Base-by-base conservation (phyloP, 1,140 invertebrate species). In the Magallana angulata region DNA sequence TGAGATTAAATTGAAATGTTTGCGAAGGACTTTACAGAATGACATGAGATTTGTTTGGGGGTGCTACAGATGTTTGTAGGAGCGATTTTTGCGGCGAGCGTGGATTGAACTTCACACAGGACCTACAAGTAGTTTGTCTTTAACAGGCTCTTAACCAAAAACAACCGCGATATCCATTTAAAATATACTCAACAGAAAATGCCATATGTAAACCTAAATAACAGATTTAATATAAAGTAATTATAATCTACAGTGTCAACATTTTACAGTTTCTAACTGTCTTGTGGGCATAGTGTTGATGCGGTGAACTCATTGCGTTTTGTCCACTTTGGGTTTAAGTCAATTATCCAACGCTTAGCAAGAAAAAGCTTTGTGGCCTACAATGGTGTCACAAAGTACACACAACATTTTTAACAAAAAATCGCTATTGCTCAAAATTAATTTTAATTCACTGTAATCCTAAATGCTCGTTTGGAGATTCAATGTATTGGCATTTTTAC, bases 1-100 rank as follows among this genome's bases (percentile, higher is more conserved):
- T 76, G 14, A 76, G 68, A 76, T 76, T 76, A 76, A 76, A 76
- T 76, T 76, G 68, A 76, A 76, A 48, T 76, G 68, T 76, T 76
- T 76, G 68, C 24, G 11, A 30, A 76, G 68, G 68, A 76, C 24
- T 76, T 76, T 30, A 76, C 18, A 76, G 68, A 7, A 76, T 36
- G 68, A 76, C 68, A 76, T 24, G 24, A 24, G 68, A 76, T 76
- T 76, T 76, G 68, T 76, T 76, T 76, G 9, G 68, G 7, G 11
- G 24, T 30, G 12, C 68, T 76, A 24, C 68, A 76, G 68, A 76
- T 76, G 68, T 76, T 76, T 76, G 30, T 76, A 30, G 12, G 68
- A 76, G 68, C 18, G 68, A 18, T 76, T 76, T 64, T 76, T 76
- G 24, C 68, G 36, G 24, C 24, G 24, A 24, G 24, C n/a, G 64